Conservation (phyloP, 2,888 invertebrate species). For the Acholoe squamosa region DNA sequence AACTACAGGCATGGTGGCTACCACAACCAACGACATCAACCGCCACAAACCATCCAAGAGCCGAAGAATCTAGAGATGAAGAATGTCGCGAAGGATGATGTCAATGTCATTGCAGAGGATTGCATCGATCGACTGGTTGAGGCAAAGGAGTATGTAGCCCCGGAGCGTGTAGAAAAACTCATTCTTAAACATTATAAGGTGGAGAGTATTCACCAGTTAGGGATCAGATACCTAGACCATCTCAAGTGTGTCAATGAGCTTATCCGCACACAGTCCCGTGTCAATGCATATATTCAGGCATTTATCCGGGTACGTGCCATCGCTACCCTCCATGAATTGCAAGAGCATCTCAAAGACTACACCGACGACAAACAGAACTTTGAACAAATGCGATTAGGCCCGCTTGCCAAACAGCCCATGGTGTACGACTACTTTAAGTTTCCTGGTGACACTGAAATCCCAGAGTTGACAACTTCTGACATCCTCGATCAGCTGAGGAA, state of each 20-base stretch:
- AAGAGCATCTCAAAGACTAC: constrained; percentile 74
- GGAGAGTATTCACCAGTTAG: constrained; percentile 62
- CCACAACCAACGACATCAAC: constrained; percentile 61
- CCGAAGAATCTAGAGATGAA: constrained; percentile 4
- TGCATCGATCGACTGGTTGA: constrained; percentile 78
- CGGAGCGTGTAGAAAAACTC: constrained; percentile 75
- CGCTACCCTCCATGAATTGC: constrained; percentile 78
- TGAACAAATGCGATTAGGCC: constrained; percentile 77
- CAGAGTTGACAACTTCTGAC: constrained; percentile 77
- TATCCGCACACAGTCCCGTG: constrained; percentile 72
- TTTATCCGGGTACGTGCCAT: constrained; percentile 77
- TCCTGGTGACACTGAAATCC: constrained; percentile 76
- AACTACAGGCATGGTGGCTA: constrained; percentile 57
- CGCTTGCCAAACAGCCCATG: constrained; percentile 78
- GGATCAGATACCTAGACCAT: constrained; percentile 43
- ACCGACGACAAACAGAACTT: constrained; percentile 73
- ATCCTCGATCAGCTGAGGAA: constrained; percentile 73
- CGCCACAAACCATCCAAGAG: constrained; percentile 61
- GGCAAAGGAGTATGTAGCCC: constrained; percentile 77
- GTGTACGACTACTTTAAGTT: constrained; percentile 79
- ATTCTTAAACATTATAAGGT: constrained; percentile 71
- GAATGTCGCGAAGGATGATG: constrained; percentile 69
- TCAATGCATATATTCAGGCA: constrained; percentile 78
- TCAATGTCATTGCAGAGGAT: constrained; percentile 76
- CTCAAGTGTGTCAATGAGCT: constrained; percentile 74